Base-by-base conservation (phyloP, 2,888 invertebrate species). In the Zele albiditarsus region DNA sequence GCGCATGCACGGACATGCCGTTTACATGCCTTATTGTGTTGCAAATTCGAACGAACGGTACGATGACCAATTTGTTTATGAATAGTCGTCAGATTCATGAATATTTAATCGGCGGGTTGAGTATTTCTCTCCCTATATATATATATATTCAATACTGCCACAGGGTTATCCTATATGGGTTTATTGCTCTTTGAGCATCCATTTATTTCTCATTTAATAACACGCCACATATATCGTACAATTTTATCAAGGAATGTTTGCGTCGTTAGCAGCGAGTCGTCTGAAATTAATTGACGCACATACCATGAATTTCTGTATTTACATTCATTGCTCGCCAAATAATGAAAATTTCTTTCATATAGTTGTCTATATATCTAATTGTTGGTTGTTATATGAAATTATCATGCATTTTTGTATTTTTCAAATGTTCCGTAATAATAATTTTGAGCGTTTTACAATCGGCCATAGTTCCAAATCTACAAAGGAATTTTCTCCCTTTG, bases 51-150 rank as follows among this genome's bases (percentile, higher is more conserved):
- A 58, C 67, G 73, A 38, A 71, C 16, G 20, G 31, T 42, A 69
- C 49, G 65, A 69, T 33, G 70, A 76, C 42, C 75, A 71, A 80
- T 80, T 79, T 81, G 80, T 80, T 81, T 80, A 75, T 75, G 78
- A 80, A 81, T 77, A 68, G 74, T 65, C 62, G 58, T 46, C 69
- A 60, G 71, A 31, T 68, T 75, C 76, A 76, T 80, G 69, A 69
- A 76, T 77, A 77, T 77, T 77, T 75, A 77, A 75, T 71, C 42
- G 25, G 46, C 20, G 68, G 60, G 46, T 73, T 68, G 69, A 65
- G 49, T 69, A 49, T 68, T 69, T 46, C 28, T 49, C 62, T 62
- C 53, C 49, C 53, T 31, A 28, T 33, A 71, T 63, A 28, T 57
- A 49, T 12, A 27, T 67, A 28, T 67, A 68, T 38, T 38, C 23